Percentiles rank a stretch among this genome's conserved stretches.
phyloP scores from a whole-genome alignment of 2,888 invertebrate genomes.

The Catonia carolina region DNA sequence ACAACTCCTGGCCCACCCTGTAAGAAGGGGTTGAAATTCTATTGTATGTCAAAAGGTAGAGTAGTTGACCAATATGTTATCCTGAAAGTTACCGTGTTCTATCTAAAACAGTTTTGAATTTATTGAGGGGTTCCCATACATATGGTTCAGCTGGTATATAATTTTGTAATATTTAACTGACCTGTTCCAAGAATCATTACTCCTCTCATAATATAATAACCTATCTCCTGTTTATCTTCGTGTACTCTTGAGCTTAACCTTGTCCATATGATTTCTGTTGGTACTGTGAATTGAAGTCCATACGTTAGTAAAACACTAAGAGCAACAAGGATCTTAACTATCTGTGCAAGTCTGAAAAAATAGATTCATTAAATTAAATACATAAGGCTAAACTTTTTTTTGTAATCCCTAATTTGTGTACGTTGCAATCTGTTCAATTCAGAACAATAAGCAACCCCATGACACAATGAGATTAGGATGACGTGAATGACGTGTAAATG shows the following conservation, averaged over 20 bases:
- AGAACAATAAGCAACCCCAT: too few relatives aligned
- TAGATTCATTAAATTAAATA: too few relatives aligned
- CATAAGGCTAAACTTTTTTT: too few relatives aligned
- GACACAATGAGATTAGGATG: too few relatives aligned
- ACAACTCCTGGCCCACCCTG: slow-evolving; percentile 3
- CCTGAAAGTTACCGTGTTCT: neutral
- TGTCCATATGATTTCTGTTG: slow-evolving; percentile 85
- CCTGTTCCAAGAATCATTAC: neutral
- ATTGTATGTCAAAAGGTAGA: neutral
- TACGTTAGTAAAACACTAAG: slow-evolving; percentile 87
- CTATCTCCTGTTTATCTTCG: slow-evolving; percentile 27
- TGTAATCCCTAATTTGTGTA: too few relatives aligned
- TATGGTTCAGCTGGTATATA: neutral
- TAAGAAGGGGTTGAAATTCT: slow-evolving; percentile 2
- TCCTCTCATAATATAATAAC: slow-evolving; percentile 39
- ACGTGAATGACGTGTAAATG: too few relatives aligned
- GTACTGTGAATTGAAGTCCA: slow-evolving; percentile 91
- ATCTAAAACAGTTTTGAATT: neutral
- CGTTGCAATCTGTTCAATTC: too few relatives aligned
- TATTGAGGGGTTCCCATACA: neutral
- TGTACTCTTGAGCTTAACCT: slow-evolving; percentile 47
- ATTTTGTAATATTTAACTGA: neutral
- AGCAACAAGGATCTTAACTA: slow-evolving; percentile 79
- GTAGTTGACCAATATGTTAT: neutral
- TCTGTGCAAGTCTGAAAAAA: slow-evolving; percentile 54